A percentile compares a stretch with the other conserved stretches of the same genome.
Evolutionary conservation across 2,888 invertebrate species (phyloP).

Genomic region (Drosophila fungiperda): DNA sequence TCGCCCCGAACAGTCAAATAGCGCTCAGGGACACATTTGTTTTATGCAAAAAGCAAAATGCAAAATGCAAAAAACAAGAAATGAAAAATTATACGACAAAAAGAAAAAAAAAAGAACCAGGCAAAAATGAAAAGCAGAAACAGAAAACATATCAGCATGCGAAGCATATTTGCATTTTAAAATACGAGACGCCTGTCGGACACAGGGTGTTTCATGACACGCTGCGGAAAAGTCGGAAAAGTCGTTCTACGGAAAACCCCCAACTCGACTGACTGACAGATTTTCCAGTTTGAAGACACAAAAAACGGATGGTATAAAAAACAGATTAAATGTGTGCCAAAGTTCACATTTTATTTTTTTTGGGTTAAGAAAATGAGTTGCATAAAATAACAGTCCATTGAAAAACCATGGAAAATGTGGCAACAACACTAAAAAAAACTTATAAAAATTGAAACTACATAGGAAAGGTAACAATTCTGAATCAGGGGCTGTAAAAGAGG

Average conservation of each 20-base stretch:
- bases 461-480: slow-evolving; percentile 19
- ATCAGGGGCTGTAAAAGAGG: slow-evolving; percentile 12
- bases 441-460: not conserved
- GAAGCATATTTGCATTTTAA: slow-evolving; percentile 77
- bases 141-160: slow-evolving; percentile 73
- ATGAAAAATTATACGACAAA: slow-evolving; percentile 21
- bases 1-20: slow-evolving; percentile 62
- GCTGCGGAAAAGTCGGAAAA: slow-evolving; percentile 29
- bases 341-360: slow-evolving; percentile 1
- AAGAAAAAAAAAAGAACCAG: slow-evolving; percentile 12
- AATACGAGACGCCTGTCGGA: slow-evolving; percentile 41
- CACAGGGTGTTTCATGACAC: slow-evolving; percentile 62
- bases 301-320: not conserved
- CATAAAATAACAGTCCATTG: not conserved
- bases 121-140: slow-evolving; percentile 30
- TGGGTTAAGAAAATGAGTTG: not conserved
- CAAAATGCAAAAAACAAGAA: slow-evolving; percentile 12
- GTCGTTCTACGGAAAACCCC: slow-evolving; percentile 17
- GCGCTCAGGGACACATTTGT: slow-evolving; percentile 81
- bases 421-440: not conserved
- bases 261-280: slow-evolving; percentile 31
- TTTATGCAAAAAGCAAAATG: slow-evolving; percentile 59
- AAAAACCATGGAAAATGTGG: slow-evolving; percentile 4
- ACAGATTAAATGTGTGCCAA: slow-evolving; percentile 8
- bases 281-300: slow-evolving; percentile 2